Evolutionary conservation across 30 jellyfish, hydroid and myxozoan species (phyloP).

Genomic region (Aurelia aurita complex sp. Pacific): DNA sequence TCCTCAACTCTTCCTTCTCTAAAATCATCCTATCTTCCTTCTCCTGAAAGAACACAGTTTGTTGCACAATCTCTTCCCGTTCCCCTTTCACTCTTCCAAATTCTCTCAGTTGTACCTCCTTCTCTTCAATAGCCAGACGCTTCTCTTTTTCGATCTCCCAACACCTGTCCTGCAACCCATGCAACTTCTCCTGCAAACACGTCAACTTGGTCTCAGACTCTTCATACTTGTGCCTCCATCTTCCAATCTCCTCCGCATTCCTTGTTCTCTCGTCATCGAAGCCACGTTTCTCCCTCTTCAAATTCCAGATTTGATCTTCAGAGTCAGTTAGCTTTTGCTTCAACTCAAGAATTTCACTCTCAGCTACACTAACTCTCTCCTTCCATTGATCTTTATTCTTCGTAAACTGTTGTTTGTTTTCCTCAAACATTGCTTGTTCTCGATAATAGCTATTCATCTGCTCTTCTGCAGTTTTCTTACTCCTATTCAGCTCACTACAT

Average conservation of each 20-base stretch:
- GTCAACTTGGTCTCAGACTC: slow-evolving; percentile 13
- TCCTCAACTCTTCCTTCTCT: slow-evolving; percentile 29
- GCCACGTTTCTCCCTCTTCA: slow-evolving; percentile 23
- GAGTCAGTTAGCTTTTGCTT: slow-evolving; percentile 19
- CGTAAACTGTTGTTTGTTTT: slow-evolving; percentile 6
- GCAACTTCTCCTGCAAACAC: slow-evolving; percentile 49
- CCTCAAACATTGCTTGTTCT: slow-evolving; percentile 15
- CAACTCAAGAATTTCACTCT: slow-evolving; percentile 22
- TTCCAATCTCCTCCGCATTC: slow-evolving; percentile 35
- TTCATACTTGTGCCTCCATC: slow-evolving; percentile 38
- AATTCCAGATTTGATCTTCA: slow-evolving; percentile 54
- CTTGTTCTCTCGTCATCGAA: slow-evolving; percentile 34
- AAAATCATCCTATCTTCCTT: slow-evolving; percentile 2
- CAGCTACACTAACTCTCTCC: slow-evolving; percentile 37
- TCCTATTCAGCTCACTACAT: slow-evolving; percentile 29
- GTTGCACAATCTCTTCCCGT: slow-evolving; percentile 32
- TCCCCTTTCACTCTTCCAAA: slow-evolving; percentile 12
- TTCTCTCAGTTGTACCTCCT: slow-evolving; percentile 13
- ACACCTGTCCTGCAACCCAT: slow-evolving; percentile 22
- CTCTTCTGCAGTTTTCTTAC: slow-evolving; percentile 9
- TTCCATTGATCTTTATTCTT: slow-evolving; percentile 21
- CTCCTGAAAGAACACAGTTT: slow-evolving; percentile 12
- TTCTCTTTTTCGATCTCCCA: slow-evolving; percentile 46
- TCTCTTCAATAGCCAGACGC: slow-evolving; percentile 36
- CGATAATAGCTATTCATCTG: slow-evolving; percentile 3